Percentiles rank a stretch among this genome's conserved stretches.
Evolutionary conservation across 2,113 vertebrate species (phyloP).

Genomic region (Malurus alboscapulatus): DNA sequence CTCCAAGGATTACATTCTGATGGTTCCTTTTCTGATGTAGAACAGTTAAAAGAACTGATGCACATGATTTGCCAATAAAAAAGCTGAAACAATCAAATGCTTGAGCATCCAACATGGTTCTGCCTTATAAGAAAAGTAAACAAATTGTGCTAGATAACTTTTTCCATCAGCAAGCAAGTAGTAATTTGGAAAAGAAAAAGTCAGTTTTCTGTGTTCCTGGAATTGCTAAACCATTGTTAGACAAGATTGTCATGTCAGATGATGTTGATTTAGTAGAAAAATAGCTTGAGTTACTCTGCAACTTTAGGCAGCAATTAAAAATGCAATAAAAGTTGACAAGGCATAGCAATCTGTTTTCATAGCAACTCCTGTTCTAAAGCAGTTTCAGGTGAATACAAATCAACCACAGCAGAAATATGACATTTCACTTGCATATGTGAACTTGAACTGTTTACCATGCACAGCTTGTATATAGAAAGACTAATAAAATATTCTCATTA

Average conservation of each 20-base stretch:
- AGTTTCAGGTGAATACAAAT: not conserved
- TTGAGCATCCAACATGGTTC: not conserved
- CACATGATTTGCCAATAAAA: not conserved
- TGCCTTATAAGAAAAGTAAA: not conserved
- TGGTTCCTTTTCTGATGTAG: not conserved
- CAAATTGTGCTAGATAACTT: rapidly evolving
- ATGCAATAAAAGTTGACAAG: not conserved
- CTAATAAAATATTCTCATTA: not conserved
- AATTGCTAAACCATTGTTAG: not conserved
- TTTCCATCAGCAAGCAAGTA: not conserved
- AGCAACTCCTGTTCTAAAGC: not conserved
- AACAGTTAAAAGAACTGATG: not conserved
- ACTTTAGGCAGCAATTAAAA: not conserved
- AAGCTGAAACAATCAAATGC: not conserved
- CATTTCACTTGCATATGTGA: not conserved
- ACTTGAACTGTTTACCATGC: not conserved
- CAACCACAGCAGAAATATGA: not conserved
- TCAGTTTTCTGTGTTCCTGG: not conserved
- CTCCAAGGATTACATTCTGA: not conserved
- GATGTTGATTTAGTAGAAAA: not conserved
- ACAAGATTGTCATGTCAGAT: not conserved
- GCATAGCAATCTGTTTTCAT: not conserved
- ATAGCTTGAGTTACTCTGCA: not conserved
- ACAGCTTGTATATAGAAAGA: not conserved
- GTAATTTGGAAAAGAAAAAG: not conserved